These are phyloP conservation scores for Meleagris gallopavo DNA, from an alignment of 2,113 vertebrate species.

Conservation along the genomic window DNA sequence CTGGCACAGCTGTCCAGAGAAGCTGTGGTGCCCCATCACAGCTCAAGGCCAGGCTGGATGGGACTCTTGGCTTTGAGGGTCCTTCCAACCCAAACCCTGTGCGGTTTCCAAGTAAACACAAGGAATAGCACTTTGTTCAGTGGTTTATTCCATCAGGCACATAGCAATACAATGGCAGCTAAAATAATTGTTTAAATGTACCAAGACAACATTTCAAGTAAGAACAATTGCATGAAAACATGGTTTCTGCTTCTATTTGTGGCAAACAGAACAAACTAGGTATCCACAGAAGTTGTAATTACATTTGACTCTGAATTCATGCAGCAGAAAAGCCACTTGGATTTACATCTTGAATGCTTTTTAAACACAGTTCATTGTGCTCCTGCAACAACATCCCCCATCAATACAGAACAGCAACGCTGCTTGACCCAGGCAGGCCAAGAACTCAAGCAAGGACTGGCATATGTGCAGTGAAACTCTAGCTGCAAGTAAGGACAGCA, in stretches of 20 bases:
- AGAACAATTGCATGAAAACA: not conserved
- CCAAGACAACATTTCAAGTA: not conserved
- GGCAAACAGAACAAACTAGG: rapidly evolving
- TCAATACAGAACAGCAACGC: not conserved
- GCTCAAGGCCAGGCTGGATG: too few species aligned
- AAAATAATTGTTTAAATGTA: rapidly evolving
- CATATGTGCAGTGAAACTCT: not conserved
- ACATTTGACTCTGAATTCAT: rapidly evolving
- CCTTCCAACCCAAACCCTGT: not conserved
- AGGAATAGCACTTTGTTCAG: rapidly evolving
- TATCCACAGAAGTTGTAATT: not conserved
- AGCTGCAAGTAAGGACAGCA: not conserved
- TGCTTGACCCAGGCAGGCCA: not conserved
- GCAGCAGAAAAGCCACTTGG: not conserved
- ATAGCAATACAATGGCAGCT: not conserved
- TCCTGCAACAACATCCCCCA: not conserved
- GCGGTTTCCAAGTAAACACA: not conserved
- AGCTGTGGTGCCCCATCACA: too few species aligned
- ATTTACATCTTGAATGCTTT: not conserved
- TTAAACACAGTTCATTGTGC: rapidly evolving
- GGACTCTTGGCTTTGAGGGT: not conserved
- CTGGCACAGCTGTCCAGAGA: not conserved
- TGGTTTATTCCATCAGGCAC: constrained; percentile 42
- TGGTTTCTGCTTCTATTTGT: rapidly evolving
- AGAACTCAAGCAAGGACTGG: not conserved